Percentiles rank a stretch among this genome's conserved stretches.
phyloP scores from a whole-genome alignment of 2,113 vertebrate genomes.

The Semicossyphus pulcher region DNA sequence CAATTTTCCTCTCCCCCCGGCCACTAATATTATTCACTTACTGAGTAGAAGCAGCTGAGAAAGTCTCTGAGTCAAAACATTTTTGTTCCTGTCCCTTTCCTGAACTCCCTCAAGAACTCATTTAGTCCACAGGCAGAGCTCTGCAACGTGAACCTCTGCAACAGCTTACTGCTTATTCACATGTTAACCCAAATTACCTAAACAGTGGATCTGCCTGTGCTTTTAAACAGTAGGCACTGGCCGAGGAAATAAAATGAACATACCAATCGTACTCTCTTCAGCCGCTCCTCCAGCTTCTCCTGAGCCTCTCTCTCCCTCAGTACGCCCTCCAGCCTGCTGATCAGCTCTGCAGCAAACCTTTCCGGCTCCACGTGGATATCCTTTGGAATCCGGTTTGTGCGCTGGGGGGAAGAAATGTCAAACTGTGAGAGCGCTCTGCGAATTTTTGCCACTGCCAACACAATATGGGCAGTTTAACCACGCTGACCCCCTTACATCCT shows the following conservation, averaged over 20 bases:
- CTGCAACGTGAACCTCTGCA: constrained; percentile 1
- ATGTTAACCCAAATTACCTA: neutral
- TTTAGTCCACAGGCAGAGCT: neutral
- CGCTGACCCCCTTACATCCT: constrained; percentile 6
- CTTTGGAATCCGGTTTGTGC: constrained; percentile 93
- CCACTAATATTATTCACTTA: constrained; percentile 2
- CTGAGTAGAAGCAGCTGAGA: neutral
- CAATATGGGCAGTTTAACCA: neutral
- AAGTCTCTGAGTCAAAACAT: neutral
- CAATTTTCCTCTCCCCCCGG: neutral
- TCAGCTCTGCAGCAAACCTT: constrained; percentile 94
- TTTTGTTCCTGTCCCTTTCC: neutral
- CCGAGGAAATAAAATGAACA: neutral
- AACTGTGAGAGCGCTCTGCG: constrained; percentile 15
- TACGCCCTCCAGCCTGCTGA: constrained; percentile 91
- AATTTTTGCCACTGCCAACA: constrained; percentile 7
- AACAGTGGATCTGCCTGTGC: constrained; percentile 16
- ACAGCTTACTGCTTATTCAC: neutral
- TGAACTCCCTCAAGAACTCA: neutral
- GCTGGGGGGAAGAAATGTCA: constrained; percentile 75
- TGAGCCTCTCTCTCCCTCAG: constrained; percentile 90
- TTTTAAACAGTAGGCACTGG: neutral
- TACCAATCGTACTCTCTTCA: constrained; percentile 91
- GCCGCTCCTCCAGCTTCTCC: constrained; percentile 91
- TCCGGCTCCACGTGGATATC: constrained; percentile 93